Evolutionary conservation across 2,797 vertebrate species (phyloP), one percentile per base, ranked within the genome.

Genomic region (Helicolenus hilgendorfi): DNA sequence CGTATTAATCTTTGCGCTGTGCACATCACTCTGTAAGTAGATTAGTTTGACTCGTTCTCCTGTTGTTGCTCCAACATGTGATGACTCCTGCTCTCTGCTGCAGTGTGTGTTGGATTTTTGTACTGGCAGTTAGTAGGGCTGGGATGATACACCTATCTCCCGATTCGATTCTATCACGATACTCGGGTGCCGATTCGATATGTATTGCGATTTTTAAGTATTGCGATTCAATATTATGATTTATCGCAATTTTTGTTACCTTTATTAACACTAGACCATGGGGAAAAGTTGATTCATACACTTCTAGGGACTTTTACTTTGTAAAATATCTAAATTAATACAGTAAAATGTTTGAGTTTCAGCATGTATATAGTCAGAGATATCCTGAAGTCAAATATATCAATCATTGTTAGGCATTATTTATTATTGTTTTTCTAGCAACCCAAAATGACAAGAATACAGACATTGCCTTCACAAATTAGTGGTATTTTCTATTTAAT

Each of bases 11-110:
- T 76, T 35, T 29, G 22, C 36, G 20, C 72, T 73, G 55, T 31
- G 74, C 64, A 24, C 64, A 26, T 77, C 31, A n/a, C 9, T 62
- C 35, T 59, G 22, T 20, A 26, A 83, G n/a, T 45, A 29, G 59
- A 80, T 74, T 35, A 38, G 45, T 15, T 56, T 58, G 49, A 81
- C 33, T 89, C 59, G 18, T 13, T 63, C 69, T 84, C 62, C 45
- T 63, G 76, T 77, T 70, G 73, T 27, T 49, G 29, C 35, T 36
- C 24, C 79, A 73, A 35, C 56, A 31, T 36, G 62, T 41, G 49
- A 85, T 74, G 74, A 82, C 70, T 88, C 55, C 60, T 68, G 38
- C 58, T 77, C 35, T 79, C n/a, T 49, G 79, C 49, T 45, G 72
- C 64, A 79, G 70, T n/a, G 49, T 55, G 38, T 18, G 53, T 45